Evolutionary conservation across 1,140 invertebrate genomes (phyloP).

Genomic region (Cotesia typhae): DNA sequence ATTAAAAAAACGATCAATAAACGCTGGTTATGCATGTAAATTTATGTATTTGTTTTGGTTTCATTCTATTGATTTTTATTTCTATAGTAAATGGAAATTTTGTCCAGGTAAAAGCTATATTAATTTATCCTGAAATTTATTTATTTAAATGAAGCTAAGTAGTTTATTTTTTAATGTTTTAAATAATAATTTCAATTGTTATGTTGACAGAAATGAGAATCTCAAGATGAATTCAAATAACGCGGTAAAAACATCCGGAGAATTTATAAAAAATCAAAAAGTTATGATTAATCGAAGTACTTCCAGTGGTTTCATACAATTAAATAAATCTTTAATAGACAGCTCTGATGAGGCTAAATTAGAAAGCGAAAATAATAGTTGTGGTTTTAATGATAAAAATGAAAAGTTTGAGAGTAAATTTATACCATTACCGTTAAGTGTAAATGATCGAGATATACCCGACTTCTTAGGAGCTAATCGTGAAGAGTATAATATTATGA

Average conservation of each 20-base stretch:
- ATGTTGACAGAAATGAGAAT: background rate
- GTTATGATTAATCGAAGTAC: slow-evolving; percentile 12
- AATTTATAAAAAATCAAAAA: background rate
- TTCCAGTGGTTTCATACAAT: background rate
- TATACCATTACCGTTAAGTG: slow-evolving; percentile 22
- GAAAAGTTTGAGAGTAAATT: slow-evolving; percentile 24
- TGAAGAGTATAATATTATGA: slow-evolving; percentile 30
- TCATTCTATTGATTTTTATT: too few species aligned
- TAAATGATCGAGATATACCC: slow-evolving; percentile 50
- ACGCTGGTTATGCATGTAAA: too few species aligned
- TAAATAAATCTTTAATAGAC: background rate
- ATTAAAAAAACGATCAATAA: too few species aligned
- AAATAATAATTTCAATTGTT: too few species aligned
- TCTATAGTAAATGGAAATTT: too few species aligned
- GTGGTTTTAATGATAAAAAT: slow-evolving; percentile 16
- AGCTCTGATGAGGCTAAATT: background rate
- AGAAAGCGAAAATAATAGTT: background rate
- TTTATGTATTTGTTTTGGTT: too few species aligned
- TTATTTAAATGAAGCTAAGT: too few species aligned
- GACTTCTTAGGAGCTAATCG: slow-evolving; percentile 43
- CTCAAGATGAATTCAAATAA: background rate
- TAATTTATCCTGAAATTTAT: too few species aligned
- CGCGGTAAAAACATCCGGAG: background rate
- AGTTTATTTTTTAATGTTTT: too few species aligned
- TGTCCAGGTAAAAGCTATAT: too few species aligned